Percentiles rank a stretch among this genome's conserved stretches.
These are phyloP conservation scores for Argya squamiceps DNA, from an alignment of 2,797 vertebrate species.

Conservation along the genomic window DNA sequence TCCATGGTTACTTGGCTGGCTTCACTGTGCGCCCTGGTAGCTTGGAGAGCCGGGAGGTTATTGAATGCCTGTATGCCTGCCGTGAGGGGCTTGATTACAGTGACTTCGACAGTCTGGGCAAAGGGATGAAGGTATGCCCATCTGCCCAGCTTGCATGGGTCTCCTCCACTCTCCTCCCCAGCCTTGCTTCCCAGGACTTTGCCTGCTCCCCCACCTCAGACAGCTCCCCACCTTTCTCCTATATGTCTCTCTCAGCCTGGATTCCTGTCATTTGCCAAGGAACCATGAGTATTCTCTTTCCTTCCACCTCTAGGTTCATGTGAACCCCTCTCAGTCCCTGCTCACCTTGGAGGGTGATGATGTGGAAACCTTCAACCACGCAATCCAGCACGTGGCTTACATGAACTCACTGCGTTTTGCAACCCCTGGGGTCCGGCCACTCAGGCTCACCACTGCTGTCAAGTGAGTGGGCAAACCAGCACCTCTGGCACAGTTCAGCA, in stretches of 20 bases:
- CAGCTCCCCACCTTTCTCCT: slow-evolving; percentile 16
- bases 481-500: background rate
- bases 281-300: slow-evolving; percentile 39
- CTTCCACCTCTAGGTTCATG: slow-evolving; percentile 85
- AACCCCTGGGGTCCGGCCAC: slow-evolving; percentile 92
- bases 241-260: background rate
- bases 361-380: slow-evolving; percentile 95
- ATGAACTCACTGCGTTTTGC: slow-evolving; percentile 96
- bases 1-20: slow-evolving; percentile 95
- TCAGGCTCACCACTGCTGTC: slow-evolving; percentile 91
- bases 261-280: background rate
- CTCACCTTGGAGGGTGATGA: slow-evolving; percentile 96
- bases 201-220: background rate
- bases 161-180: slow-evolving; percentile 26
- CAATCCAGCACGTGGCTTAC: slow-evolving; percentile 97
- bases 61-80: slow-evolving; percentile 98
- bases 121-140: slow-evolving; percentile 95
- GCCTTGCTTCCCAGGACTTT: slow-evolving; percentile 41
- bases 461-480: slow-evolving; percentile 80
- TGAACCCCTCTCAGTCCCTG: slow-evolving; percentile 97
- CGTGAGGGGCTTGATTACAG: slow-evolving; percentile 98
- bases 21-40: slow-evolving; percentile 94
- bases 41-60: slow-evolving; percentile 95
- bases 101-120: slow-evolving; percentile 96
- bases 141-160: slow-evolving; percentile 56